Conservation (phyloP, 2,888 invertebrate species). For the Caenorhabditis angaria region DNA sequence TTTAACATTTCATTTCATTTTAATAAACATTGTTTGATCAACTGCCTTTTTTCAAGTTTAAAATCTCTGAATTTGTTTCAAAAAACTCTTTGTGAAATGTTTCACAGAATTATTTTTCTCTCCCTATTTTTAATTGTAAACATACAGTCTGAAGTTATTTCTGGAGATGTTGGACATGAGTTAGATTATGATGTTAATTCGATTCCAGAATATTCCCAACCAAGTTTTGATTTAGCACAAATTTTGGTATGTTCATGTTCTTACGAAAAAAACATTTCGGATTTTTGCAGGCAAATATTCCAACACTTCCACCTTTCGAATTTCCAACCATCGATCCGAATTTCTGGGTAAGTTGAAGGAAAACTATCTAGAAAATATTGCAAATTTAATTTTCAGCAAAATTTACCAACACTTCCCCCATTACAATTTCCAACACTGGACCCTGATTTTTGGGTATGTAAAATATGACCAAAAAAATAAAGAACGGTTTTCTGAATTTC, state of each 20-base stretch:
- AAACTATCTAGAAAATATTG: background rate
- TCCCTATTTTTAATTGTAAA: background rate
- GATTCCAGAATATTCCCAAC: conserved; percentile 21
- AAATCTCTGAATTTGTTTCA: background rate
- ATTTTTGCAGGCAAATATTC: conserved; percentile 11
- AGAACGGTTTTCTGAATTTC: background rate
- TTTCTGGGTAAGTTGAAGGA: conserved; percentile 5
- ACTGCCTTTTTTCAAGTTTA: conserved; percentile 8
- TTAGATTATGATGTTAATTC: conserved; percentile 6
- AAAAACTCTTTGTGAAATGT: background rate
- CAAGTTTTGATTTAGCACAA: conserved; percentile 21
- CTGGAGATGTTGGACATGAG: conserved; percentile 21
- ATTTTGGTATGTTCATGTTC: conserved; percentile 19
- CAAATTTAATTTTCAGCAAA: conserved; percentile 1
- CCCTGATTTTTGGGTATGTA: conserved; percentile 14
- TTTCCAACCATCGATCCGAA: conserved; percentile 24
- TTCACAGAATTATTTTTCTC: background rate
- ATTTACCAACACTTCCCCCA: conserved; percentile 16
- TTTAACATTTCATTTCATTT: background rate
- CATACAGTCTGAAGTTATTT: background rate
- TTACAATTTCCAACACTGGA: conserved; percentile 22
- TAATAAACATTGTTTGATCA: background rate
- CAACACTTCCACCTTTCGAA: conserved; percentile 18
- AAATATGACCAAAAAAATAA: too few relatives aligned
- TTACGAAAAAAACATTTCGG: background rate